Base-by-base conservation (phyloP, 2,797 vertebrate species). In the Channallabes apus region DNA sequence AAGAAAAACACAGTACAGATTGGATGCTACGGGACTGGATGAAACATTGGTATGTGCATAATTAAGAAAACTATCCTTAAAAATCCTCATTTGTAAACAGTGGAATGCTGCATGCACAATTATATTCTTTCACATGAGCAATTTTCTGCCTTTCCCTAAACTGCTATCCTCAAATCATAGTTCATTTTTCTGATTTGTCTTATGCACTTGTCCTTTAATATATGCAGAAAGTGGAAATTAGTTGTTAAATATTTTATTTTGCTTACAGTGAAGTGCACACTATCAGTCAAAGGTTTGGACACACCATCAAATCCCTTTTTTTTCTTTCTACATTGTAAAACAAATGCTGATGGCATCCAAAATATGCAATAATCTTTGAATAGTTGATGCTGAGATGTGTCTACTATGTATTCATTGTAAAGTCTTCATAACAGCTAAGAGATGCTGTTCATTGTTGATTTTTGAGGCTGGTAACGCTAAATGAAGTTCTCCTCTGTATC, bases 121-220 rank as follows among this genome's bases (percentile, higher is more conserved):
- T 77, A 85, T 88, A 85, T 89, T 84, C 78, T 79, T 73, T 79
- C 20, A 85, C 46, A 62, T n/a, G 58, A 62, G 76, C 73, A 62
- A 69, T 82, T n/a, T 76, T 80, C 32, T 32, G 18, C 46, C 76
- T 54, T 38, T 82, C 27, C 62, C 64, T 29, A 65, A 22, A 51
- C 51, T 58, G 71, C 14, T 54, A 73, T 80, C 64, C 38, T 71
- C 54, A 86, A 78, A 86, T 80, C 56, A 84, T 69, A n/a, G 69
- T n/a, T 14, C 58, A 41, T 61, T 82, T 17, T 78, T 62, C 73
- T n/a, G 62, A 82, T 35, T 82, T 58, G 29, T 80, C 84, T 62
- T 75, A 6, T 22, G 15, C 4, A 9, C 46, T 4, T 77, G 51
- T 32, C 29, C 17, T 77, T 58, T 77, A 29, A 77, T 77, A 32